phyloP scores from a whole-genome alignment of 2,797 vertebrate genomes.

The Gymnodraco acuticeps region DNA sequence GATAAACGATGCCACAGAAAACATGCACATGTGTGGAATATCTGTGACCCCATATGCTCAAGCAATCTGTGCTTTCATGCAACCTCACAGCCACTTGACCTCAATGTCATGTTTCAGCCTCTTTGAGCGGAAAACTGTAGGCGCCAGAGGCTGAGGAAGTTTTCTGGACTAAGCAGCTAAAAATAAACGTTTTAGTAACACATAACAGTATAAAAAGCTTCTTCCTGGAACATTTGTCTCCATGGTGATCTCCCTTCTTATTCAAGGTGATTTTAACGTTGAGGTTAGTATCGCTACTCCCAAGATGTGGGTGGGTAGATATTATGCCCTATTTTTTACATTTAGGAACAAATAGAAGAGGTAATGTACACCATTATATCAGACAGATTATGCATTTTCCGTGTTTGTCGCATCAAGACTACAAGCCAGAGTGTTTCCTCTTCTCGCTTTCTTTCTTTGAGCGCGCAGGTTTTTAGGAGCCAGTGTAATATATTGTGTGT shows the following conservation, averaged over 20 bases:
- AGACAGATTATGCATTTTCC: constrained; percentile 12
- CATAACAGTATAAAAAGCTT: constrained; percentile 22
- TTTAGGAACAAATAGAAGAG: not conserved
- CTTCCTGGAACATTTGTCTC: constrained; percentile 37
- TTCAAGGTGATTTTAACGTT: constrained; percentile 29
- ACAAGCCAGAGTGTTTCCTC: constrained; percentile 1
- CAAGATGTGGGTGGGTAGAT: not conserved
- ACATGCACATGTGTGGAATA: not conserved
- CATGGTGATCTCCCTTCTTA: constrained; percentile 30
- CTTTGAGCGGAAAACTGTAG: no score
- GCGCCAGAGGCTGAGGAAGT: no score
- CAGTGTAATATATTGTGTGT: constrained; percentile 12
- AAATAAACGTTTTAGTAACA: constrained; percentile 16
- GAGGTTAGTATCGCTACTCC: constrained; percentile 13
- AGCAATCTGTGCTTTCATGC: no score
- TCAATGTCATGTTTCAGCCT: no score
- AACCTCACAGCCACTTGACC: no score
- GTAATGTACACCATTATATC: not conserved
- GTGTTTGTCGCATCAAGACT: constrained; percentile 26
- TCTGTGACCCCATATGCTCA: no score
- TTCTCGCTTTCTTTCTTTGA: constrained; percentile 12
- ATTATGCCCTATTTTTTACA: constrained; percentile 7
- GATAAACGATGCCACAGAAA: not conserved
- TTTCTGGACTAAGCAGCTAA: not conserved
- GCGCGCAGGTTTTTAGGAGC: constrained; percentile 24